Evolutionary conservation across 2,888 invertebrate genomes (phyloP), one percentile per base, ranked within the genome.

Genomic region (Syrphus vitripennis): DNA sequence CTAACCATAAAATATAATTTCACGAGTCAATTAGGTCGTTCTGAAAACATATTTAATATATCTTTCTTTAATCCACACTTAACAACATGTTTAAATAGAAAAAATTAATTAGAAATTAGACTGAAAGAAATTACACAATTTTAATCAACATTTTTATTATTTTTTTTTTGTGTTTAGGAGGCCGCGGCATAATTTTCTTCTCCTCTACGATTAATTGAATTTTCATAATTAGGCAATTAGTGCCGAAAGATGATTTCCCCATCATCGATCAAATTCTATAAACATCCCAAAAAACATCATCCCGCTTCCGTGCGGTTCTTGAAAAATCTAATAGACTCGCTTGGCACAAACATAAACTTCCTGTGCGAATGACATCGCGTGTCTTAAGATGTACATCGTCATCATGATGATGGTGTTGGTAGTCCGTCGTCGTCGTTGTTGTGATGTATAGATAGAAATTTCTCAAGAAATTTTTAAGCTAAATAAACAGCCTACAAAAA

Each of bases 191-290:
- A 48, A 5, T 14, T 21, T 21, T 48, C 10, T 31, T 50, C n/a
- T 16, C 24, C 48, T 57, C 37, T 34, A 24, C 63, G 70, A 86
- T 86, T 86, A 86, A 86, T 82, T 86, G 77, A 78, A 86, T 77
- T 78, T 77, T 78, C 50, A 81, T 78, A 86, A 86, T 82, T 86
- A 86, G 74, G 82, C 86, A 82, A 82, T 86, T 86, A 86, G 74
- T 65, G 82, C 74, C 69, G 84, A 86, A 82, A 81, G 86, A 78
- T 86, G 86, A 86, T 86, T 86, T 78, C 77, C 82, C 77, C 86
- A 86, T 86, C 77, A 86, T 86, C 77, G 86, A 86, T 86, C 86
- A 86, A 57, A 82, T 82, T n/a, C 82, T 74, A 77, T 77, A 86
- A 86, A 78, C 78, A 86, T 69, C 77, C 26, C 75, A 59, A 53